Evolutionary conservation across 2,113 vertebrate genomes (phyloP).

Genomic region (Desmodus rotundus): DNA sequence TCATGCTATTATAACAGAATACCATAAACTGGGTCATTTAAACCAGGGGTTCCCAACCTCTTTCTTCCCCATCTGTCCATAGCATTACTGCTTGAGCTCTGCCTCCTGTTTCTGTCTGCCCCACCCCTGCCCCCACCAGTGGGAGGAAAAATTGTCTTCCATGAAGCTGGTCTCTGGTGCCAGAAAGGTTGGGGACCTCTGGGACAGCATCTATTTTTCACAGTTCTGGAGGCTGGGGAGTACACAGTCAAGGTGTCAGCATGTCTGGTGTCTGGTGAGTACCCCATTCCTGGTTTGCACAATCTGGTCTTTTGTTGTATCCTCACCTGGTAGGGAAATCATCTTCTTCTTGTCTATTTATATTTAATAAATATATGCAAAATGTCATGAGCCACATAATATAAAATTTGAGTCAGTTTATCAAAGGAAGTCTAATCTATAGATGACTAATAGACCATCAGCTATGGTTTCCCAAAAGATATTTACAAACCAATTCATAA

Average conservation of each 20-base stretch:
- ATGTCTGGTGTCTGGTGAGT: background rate
- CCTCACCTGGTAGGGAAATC: background rate
- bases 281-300: background rate
- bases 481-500: background rate
- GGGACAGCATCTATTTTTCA: no score
- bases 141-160: no score
- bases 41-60: no score
- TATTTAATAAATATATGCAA: background rate
- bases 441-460: background rate
- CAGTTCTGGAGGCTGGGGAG: background rate
- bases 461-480: background rate
- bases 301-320: background rate
- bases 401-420: background rate
- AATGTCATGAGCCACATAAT: background rate
- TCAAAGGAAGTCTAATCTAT: background rate
- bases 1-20: background rate
- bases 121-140: no score
- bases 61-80: no score
- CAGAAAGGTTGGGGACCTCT: no score
- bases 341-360: background rate
- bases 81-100: no score
- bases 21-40: no score
- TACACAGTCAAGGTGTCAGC: background rate
- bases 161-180: no score
- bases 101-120: no score